Percentiles rank a stretch among this genome's conserved stretches.
phyloP scores from a whole-genome alignment of 2,888 invertebrate species.

The Hyposoter didymator region DNA sequence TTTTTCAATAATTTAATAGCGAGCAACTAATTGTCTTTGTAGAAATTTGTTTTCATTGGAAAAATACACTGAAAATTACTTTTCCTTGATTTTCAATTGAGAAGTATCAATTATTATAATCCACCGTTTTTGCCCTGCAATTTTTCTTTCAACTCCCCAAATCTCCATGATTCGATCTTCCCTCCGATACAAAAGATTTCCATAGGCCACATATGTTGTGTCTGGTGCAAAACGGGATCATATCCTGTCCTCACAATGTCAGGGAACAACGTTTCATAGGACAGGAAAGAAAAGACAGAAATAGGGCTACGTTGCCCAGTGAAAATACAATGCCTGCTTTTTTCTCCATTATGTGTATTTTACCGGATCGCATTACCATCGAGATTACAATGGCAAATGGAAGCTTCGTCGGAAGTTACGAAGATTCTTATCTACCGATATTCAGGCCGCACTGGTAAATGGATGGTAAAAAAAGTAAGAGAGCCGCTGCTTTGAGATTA shows the following conservation, averaged over 20 bases:
- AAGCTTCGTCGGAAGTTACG: constrained; percentile 59
- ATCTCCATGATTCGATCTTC: constrained; percentile 58
- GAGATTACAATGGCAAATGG: constrained; percentile 62
- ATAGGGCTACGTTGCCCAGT: constrained; percentile 28
- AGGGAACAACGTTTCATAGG: constrained; percentile 53
- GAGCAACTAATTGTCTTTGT: background rate
- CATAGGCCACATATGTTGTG: constrained; percentile 78
- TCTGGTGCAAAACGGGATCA: constrained; percentile 79
- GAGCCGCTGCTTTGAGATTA: constrained; percentile 44
- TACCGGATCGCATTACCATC: constrained; percentile 77
- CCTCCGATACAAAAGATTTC: constrained; percentile 46
- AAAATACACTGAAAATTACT: background rate
- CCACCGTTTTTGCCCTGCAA: background rate
- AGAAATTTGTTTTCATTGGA: background rate
- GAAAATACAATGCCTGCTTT: constrained; percentile 66
- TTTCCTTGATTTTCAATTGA: background rate
- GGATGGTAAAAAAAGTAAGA: constrained; percentile 39
- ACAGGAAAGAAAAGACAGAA: constrained; percentile 48
- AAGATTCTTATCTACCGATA: constrained; percentile 68
- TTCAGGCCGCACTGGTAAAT: constrained; percentile 47
- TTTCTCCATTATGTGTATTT: constrained; percentile 77
- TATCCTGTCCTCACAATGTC: constrained; percentile 78
- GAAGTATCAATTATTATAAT: background rate
- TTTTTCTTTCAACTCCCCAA: constrained; percentile 2
- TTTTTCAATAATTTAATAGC: background rate